Percentiles rank a stretch among this genome's conserved stretches.
Conservation (phyloP, 2,113 vertebrate genomes). For the Platysternon megacephalum region DNA sequence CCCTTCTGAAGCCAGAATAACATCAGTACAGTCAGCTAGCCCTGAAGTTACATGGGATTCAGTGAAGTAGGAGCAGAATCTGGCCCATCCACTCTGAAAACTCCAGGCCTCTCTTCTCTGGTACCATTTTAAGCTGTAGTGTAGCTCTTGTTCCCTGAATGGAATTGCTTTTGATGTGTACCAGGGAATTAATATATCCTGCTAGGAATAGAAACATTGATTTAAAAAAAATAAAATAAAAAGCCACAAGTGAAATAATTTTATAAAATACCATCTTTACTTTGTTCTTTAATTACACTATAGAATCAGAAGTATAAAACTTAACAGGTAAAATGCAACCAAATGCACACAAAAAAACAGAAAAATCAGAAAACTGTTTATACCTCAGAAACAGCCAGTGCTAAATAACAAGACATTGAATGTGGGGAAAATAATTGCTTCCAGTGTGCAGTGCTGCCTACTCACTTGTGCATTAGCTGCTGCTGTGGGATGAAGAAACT, state of each 20-base stretch:
- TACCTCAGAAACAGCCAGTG: neutral
- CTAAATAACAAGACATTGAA: neutral
- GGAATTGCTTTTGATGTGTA: fast-evolving
- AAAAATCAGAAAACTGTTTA: neutral
- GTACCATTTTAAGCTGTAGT: neutral
- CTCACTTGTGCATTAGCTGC: fast-evolving
- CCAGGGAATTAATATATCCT: neutral
- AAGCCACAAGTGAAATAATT: neutral
- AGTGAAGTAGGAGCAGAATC: neutral
- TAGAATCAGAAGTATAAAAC: constrained; percentile 46
- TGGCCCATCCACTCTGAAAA: fast-evolving
- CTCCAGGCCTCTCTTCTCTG: fast-evolving
- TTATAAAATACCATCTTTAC: constrained; percentile 52
- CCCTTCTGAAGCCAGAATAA: fast-evolving
- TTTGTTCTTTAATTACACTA: neutral
- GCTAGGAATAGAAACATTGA: neutral
- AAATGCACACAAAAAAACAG: neutral
- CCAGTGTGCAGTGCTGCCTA: neutral
- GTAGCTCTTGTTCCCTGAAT: fast-evolving
- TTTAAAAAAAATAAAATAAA: neutral
- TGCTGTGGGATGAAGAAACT: neutral
- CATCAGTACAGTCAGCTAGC: neutral
- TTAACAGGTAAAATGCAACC: neutral
- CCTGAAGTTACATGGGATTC: fast-evolving
- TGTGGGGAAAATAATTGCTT: neutral